Conservation (phyloP, 35 echinoderm and acorn worm species). For the Lytechinus pictus region DNA sequence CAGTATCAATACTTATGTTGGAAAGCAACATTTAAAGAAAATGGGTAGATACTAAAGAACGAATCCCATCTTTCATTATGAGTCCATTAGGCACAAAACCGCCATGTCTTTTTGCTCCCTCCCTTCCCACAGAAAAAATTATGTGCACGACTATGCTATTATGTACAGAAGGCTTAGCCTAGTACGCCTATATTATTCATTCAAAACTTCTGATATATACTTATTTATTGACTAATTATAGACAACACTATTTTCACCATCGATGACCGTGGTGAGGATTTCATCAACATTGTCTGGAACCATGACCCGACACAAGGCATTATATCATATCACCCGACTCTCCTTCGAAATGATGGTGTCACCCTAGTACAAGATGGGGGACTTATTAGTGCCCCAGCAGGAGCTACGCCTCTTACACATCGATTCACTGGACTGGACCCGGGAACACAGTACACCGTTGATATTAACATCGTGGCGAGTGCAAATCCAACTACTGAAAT, state of each 20-base stretch:
- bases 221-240: neutral
- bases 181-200: no score
- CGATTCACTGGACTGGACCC: neutral
- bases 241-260: neutral
- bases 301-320: conserved; percentile 7
- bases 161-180: no score
- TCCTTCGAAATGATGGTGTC: neutral
- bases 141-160: no score
- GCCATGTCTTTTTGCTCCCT: no score
- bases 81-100: no score
- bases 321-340: neutral
- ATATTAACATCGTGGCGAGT: neutral
- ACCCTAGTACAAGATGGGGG: neutral
- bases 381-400: neutral
- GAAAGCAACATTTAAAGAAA: no score
- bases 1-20: no score
- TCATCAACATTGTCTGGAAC: neutral
- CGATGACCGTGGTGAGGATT: neutral
- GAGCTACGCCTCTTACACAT: neutral
- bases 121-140: no score
- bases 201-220: neutral
- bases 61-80: no score
- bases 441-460: conserved; percentile 4
- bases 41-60: no score
- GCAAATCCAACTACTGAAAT: neutral